Conservation (phyloP, 2,888 invertebrate species). For the Geotrupes spiniger region DNA sequence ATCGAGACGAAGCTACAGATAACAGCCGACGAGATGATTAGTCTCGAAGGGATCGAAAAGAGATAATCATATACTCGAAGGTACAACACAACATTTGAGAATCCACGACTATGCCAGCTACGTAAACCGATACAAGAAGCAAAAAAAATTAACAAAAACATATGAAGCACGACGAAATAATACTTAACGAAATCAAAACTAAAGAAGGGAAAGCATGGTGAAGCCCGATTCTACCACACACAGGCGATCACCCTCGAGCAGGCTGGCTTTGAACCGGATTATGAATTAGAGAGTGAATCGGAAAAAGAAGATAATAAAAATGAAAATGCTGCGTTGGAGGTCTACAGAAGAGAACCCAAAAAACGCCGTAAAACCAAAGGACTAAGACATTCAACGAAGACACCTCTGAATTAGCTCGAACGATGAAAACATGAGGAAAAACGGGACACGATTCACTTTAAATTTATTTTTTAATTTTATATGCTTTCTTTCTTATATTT, state of each 20-base stretch:
- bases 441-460: no score
- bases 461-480: no score
- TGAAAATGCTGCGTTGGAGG: conserved; percentile 9
- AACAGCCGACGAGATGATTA: conserved; percentile 16
- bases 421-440: conserved; percentile 44
- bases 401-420: conserved; percentile 45
- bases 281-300: conserved; percentile 65
- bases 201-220: conserved; percentile 20
- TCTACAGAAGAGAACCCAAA: conserved; percentile 28
- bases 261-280: conserved; percentile 72
- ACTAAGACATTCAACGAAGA: conserved; percentile 48
- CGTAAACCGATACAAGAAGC: conserved; percentile 30
- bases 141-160: conserved; percentile 35
- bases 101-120: conserved; percentile 18
- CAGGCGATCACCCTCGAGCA: conserved; percentile 66
- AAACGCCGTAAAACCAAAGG: conserved; percentile 36
- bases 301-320: conserved; percentile 53
- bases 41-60: conserved; percentile 28
- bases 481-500: no score
- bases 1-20: conserved; percentile 24
- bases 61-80: conserved; percentile 40
- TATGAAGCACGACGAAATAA: conserved; percentile 38
- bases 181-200: conserved; percentile 38
- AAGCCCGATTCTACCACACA: conserved; percentile 34
- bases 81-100: conserved; percentile 20